Percentiles rank a stretch among this genome's conserved stretches.
Evolutionary conservation across 2,113 vertebrate species (phyloP).

Genomic region (Lanius ludovicianus): DNA sequence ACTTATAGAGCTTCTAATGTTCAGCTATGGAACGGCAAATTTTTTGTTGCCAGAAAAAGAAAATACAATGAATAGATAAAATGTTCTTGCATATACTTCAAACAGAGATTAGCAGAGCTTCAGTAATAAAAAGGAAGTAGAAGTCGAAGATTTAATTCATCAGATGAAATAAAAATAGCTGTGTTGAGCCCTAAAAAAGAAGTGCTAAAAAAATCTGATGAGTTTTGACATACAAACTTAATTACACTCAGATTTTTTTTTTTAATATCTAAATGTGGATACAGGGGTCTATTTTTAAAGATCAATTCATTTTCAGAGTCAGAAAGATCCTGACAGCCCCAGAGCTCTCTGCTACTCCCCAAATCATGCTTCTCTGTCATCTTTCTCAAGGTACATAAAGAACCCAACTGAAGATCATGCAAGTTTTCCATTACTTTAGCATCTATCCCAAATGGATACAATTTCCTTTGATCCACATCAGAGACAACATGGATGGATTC

Average conservation of each 20-base stretch:
- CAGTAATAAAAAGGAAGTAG: constrained; percentile 35
- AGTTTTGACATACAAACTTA: constrained; percentile 57
- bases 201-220: constrained; percentile 47
- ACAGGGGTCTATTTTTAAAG: constrained; percentile 40
- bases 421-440: neutral
- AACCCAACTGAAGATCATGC: neutral
- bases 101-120: constrained; percentile 32
- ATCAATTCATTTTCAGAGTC: neutral
- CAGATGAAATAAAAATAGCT: constrained; percentile 59
- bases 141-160: constrained; percentile 26
- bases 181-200: constrained; percentile 42
- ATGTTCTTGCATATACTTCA: constrained; percentile 31
- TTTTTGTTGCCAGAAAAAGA: constrained; percentile 29
- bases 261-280: neutral
- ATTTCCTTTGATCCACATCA: neutral
- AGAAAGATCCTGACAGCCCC: neutral
- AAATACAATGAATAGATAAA: constrained; percentile 35
- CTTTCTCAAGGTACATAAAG: neutral
- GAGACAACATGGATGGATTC: neutral
- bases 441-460: neutral
- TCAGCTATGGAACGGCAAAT: neutral
- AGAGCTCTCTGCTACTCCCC: neutral
- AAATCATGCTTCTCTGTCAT: neutral
- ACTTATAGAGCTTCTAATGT: neutral
- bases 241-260: constrained; percentile 7